Percentiles rank a stretch among this genome's conserved stretches.
These are phyloP conservation scores for Harpagus bidentatus DNA, from an alignment of 2,113 vertebrate species.

Conservation along the genomic window DNA sequence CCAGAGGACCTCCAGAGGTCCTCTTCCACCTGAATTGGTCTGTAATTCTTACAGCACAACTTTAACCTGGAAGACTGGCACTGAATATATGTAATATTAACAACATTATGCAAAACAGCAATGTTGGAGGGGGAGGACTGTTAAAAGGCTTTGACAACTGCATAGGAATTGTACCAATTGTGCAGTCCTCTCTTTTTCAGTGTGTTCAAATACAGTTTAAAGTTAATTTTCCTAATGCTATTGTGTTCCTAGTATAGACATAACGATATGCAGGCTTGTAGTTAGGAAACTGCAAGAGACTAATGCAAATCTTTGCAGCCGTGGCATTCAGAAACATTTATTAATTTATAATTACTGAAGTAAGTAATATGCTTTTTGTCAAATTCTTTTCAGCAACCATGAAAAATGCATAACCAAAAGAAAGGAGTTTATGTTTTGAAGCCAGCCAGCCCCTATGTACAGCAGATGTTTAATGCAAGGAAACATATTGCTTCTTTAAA, in stretches of 20 bases:
- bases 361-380: conserved; percentile 11
- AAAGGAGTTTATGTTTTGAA: not conserved
- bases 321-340: not conserved
- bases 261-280: not conserved
- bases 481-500: conserved; percentile 21
- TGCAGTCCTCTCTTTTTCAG: not conserved
- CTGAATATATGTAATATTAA: not conserved
- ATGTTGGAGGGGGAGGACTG: not conserved
- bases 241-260: not conserved
- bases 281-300: not conserved
- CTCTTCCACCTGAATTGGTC: not conserved
- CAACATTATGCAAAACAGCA: not conserved
- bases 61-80: not conserved
- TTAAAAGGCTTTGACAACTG: not conserved
- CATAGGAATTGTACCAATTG: not conserved
- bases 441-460: not conserved
- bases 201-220: not conserved
- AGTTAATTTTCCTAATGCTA: not conserved
- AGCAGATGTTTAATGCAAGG: not conserved
- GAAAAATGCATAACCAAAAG: not conserved
- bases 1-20: not conserved
- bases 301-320: not conserved
- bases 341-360: conserved; percentile 1
- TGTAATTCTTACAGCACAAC: not conserved
- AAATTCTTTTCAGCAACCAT: not conserved